phyloP scores from a whole-genome alignment of 2,888 invertebrate species.

The Ametastegia equiseti region DNA sequence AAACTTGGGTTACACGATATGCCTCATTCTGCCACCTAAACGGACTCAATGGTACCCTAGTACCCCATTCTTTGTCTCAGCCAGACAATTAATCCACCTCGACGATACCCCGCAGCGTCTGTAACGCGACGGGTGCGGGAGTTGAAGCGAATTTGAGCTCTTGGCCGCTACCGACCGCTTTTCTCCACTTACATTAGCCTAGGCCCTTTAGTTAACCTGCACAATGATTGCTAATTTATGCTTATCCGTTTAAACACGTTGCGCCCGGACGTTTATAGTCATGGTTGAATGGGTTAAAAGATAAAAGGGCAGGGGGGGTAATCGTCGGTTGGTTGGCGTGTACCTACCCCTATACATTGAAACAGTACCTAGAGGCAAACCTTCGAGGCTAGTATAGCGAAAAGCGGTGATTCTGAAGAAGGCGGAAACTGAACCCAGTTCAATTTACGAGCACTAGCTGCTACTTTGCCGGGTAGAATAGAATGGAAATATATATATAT shows the following conservation, averaged over 20 bases:
- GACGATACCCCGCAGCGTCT: not conserved
- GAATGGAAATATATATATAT: not conserved
- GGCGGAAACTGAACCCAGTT: not conserved
- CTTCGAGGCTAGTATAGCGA: not conserved
- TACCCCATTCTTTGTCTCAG: not conserved
- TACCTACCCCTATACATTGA: too few species aligned
- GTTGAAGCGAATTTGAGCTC: conserved; percentile 22
- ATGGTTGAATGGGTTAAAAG: not conserved
- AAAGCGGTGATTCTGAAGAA: too few species aligned
- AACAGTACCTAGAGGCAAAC: not conserved
- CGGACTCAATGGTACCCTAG: not conserved
- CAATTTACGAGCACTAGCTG: conserved; percentile 17
- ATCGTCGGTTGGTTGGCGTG: not conserved
- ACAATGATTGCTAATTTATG: too few species aligned
- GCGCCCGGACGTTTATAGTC: too few species aligned
- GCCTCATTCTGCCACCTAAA: not conserved
- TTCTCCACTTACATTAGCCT: not conserved
- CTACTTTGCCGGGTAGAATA: not conserved
- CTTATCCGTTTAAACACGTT: too few species aligned
- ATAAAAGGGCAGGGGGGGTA: not conserved
- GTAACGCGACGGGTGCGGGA: not conserved
- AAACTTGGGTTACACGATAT: not conserved
- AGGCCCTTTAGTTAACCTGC: not conserved
- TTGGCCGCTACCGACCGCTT: conserved; percentile 34
- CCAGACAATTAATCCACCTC: not conserved